A percentile compares a stretch with the other conserved stretches of the same genome.
Conservation (phyloP, 2,797 vertebrate genomes). For the Menidia menidia region DNA sequence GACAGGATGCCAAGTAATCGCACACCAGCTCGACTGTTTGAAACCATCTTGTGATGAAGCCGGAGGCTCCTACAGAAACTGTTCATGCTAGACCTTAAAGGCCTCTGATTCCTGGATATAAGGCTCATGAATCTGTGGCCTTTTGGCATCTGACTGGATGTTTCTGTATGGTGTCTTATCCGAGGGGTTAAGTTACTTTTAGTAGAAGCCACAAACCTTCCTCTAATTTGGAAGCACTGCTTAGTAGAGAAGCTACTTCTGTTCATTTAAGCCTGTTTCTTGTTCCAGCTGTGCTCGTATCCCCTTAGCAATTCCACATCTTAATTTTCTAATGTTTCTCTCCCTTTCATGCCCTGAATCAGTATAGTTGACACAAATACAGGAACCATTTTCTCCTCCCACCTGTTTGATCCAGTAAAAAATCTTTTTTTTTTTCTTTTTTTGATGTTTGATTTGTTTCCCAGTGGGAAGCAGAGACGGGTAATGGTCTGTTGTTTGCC, state of each 20-base stretch:
- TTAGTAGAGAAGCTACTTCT: constrained; percentile 45
- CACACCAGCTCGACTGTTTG: constrained; percentile 31
- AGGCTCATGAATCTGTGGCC: constrained; percentile 62
- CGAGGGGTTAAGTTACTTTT: constrained; percentile 27
- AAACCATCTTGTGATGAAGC: constrained; percentile 39
- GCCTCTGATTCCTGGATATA: constrained; percentile 47
- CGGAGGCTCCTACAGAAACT: constrained; percentile 41
- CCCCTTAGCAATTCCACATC: constrained; percentile 69
- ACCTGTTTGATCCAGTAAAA: constrained; percentile 30
- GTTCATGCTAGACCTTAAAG: constrained; percentile 38
- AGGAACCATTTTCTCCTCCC: constrained; percentile 35
- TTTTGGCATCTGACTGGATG: constrained; percentile 34
- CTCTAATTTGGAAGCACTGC: constrained; percentile 37
- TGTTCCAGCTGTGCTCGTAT: constrained; percentile 72
- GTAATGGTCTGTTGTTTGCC: constrained; percentile 73
- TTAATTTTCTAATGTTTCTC: constrained; percentile 35
- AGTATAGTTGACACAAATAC: constrained; percentile 28
- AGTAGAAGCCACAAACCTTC: constrained; percentile 30
- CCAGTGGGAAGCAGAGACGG: constrained; percentile 60
- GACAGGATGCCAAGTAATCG: constrained; percentile 41
- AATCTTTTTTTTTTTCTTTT: constrained; percentile 48
- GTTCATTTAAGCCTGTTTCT: constrained; percentile 68
- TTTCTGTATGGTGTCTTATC: constrained; percentile 39
- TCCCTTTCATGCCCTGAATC: constrained; percentile 12
- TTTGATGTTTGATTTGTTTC: constrained; percentile 57